Base-by-base conservation (phyloP, 2,113 vertebrate species). In the Bujurquina vittata region DNA sequence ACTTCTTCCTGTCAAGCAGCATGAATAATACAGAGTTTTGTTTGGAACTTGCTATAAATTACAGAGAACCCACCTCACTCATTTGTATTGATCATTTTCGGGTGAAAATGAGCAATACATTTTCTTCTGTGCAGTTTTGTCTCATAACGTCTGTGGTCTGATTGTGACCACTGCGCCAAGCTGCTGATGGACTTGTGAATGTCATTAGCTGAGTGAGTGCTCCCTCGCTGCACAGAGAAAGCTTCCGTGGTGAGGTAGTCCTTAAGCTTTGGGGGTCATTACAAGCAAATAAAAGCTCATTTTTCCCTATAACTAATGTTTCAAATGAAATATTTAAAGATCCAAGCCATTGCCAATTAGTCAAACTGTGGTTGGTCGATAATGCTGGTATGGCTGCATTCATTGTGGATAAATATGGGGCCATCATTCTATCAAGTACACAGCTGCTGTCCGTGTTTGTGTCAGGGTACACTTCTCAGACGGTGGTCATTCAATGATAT, bases 241-340 rank as follows among this genome's bases (percentile, higher is more conserved):
- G 76, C 54, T 75, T 43, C 77, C 10, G 43, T 17, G 43, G 49
- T 67, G n/a, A 84, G 81, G 33, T 67, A 17, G 26, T 78, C 77
- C 23, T 55, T 75, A 84, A 81, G 79, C 88, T 88, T 88, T 79
- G 43, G 75, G 67, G 57, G 82, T 86, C 63, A 87, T 88, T 88
- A 84, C 54, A 75, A 75, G 33, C 55, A 83, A 90, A 83, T 56
- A 69, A 31, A 86, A 65, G 58, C 82, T 88, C 52, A 75, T 89
- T 91, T 76, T 78, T 86, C 85, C 67, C 63, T 4, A 77, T 84
- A 87, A 77, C 81, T 89, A 86, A 89, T 88, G 82, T 88, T 75
- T 87, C 86, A 46, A 76, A 91, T 93, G 31, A 93, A 92, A 93
- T 90, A 94, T 92, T 94, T 77, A 92, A 77, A 10, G 43, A 40